Evolutionary conservation across 2,888 invertebrate species (phyloP).

Genomic region (Spilarctia lutea): DNA sequence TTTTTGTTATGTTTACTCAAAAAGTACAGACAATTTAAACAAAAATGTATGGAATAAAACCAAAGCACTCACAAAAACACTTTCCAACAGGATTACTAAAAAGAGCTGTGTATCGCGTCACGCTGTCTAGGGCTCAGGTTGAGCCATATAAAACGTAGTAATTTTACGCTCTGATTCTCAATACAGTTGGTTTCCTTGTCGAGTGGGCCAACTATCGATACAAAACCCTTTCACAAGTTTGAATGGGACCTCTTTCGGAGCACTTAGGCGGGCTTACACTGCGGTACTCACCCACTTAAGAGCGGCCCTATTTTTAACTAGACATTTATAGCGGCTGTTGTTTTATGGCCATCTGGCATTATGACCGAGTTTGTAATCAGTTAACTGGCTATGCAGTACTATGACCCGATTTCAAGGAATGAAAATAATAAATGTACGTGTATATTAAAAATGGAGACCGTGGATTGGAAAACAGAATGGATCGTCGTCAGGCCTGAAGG

Average conservation of each 20-base stretch:
- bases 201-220: slow-evolving; percentile 19
- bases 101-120: not conserved
- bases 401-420: slow-evolving; percentile 27
- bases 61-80: not conserved
- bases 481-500: not conserved
- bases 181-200: slow-evolving; percentile 28
- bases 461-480: not conserved
- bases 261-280: slow-evolving; percentile 44
- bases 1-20: not conserved
- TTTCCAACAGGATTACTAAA: not conserved
- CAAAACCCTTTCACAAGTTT: slow-evolving; percentile 29
- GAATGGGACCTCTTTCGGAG: slow-evolving; percentile 33
- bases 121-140: not conserved
- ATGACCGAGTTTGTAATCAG: slow-evolving; percentile 43
- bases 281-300: slow-evolving; percentile 30
- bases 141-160: slow-evolving; percentile 26
- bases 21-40: not conserved
- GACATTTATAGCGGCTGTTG: slow-evolving; percentile 27
- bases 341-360: slow-evolving; percentile 30
- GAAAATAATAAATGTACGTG: not conserved
- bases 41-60: not conserved
- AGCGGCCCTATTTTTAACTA: slow-evolving; percentile 27
- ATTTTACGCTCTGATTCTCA: slow-evolving; percentile 33
- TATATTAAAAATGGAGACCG: not conserved
- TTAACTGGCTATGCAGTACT: slow-evolving; percentile 38